These are phyloP conservation scores for Piaya cayana DNA, from an alignment of 2,113 vertebrate species.

Conservation along the genomic window DNA sequence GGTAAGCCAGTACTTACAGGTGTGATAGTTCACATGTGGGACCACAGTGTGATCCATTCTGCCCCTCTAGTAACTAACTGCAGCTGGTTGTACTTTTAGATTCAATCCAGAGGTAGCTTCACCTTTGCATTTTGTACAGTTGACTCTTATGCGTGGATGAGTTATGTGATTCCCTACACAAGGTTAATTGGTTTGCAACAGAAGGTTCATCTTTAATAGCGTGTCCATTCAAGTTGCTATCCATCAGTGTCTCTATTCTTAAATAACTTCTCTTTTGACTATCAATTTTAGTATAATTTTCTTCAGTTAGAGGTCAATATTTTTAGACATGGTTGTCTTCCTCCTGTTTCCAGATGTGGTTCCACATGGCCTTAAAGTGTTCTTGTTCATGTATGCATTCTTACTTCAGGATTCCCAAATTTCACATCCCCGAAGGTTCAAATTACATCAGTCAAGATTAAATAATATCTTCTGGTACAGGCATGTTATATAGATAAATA, in stretches of 20 bases:
- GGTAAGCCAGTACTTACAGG: background rate
- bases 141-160: background rate
- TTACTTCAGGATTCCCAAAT: background rate
- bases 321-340: background rate
- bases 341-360: background rate
- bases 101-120: background rate
- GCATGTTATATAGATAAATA: background rate
- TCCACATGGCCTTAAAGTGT: background rate
- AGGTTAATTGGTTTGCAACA: background rate
- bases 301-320: background rate
- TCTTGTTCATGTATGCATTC: background rate
- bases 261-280: background rate
- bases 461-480: background rate
- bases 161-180: background rate
- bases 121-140: background rate
- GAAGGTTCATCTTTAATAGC: background rate
- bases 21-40: background rate
- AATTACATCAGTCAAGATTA: background rate
- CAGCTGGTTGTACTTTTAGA: background rate
- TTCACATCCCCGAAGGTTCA: background rate
- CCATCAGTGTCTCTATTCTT: background rate
- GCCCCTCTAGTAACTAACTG: background rate
- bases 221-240: background rate
- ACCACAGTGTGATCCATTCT: fast-evolving
- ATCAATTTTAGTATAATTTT: background rate